Base-by-base conservation (phyloP, 2,113 vertebrate genomes). In the Sinocyclocheilus grahami region DNA sequence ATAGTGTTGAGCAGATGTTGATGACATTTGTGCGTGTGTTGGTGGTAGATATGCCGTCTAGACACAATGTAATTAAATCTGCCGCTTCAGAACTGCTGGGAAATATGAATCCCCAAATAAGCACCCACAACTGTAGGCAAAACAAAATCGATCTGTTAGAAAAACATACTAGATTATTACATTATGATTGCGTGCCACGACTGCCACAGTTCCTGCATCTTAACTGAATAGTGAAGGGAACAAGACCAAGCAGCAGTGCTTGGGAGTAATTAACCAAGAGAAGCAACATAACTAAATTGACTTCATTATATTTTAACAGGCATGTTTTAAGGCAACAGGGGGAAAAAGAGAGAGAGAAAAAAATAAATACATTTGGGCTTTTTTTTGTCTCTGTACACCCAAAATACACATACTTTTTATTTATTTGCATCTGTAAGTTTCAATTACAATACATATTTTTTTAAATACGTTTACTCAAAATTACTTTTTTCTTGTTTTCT, bases 81-180 rank as follows among this genome's bases (percentile, higher is more conserved):
- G 81, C 81, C 20, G 10, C 5, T 55, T 83, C 81, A 55, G 48
- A 83, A 83, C 81, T 71, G 81, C 18, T 83, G 81, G 81, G 81
- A 83, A 83, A 83, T 55, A 37, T 30, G 46, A 55, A 69, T 37
- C 46, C 48, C 48, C 71, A 71, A 83, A 83, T 83, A 51, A 37
- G 24, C 27, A 0, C 27, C 63, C 10, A 53, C 27, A 83, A 27
- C 81, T 55, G 63, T 55, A 83, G 27, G 46, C 42, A 71, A 53
- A 71, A 69, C 27, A 27, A 22, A 71, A 69, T 55, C 37, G 51
- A 78, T 82, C 79, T 48, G 60, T 67, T 82, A 67, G 39, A 30
- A 65, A 81, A 81, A 48, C 39, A 79, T 13, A 22, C 33, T 37
- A 30, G n/a, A 81, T 81, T 81, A 81, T 81, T 65, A 48, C 39